These are phyloP conservation scores for Clarias batrachus DNA, from an alignment of 2,113 vertebrate species.

Conservation along the genomic window DNA sequence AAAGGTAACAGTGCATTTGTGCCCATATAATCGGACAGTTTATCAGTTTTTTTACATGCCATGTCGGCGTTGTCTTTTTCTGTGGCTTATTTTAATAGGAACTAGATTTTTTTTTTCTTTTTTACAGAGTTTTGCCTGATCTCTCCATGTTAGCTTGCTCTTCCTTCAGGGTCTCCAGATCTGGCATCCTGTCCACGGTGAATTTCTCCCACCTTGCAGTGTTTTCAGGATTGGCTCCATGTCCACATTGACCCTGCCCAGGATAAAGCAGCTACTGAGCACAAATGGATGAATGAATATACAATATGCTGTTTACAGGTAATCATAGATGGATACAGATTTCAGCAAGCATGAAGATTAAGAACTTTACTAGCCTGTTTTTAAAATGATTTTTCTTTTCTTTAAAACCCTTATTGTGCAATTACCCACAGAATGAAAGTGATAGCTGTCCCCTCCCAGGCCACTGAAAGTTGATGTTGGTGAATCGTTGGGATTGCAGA, in stretches of 20 bases:
- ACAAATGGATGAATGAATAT: neutral
- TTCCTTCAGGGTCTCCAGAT: neutral
- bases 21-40: no score
- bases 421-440: neutral
- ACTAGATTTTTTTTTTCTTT: neutral
- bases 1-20: no score
- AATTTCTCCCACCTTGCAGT: neutral
- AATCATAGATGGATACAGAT: neutral
- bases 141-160: neutral
- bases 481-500: constrained; percentile 21
- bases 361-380: neutral
- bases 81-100: no score
- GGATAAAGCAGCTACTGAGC: neutral
- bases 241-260: neutral
- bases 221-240: neutral
- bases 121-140: neutral
- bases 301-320: neutral
- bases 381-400: neutral
- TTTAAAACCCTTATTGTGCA: neutral
- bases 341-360: neutral
- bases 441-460: neutral
- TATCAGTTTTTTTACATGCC: no score
- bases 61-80: no score
- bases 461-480: neutral
- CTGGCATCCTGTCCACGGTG: neutral